These are phyloP conservation scores for Chromoteleia sp. DNA, from an alignment of 2,888 invertebrate species.

Conservation along the genomic window DNA sequence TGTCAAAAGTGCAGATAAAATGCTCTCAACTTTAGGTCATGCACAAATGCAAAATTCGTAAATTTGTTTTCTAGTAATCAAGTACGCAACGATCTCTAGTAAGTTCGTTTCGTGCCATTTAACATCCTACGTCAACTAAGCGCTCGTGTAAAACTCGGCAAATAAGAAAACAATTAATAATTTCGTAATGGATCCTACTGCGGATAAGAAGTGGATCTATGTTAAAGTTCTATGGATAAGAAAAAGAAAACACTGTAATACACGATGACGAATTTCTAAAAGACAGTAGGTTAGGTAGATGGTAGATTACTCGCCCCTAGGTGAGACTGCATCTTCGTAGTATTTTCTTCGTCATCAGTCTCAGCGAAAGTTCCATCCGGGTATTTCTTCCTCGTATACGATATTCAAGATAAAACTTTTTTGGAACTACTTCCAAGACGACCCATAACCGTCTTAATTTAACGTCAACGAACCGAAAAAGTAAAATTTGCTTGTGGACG, in stretches of 20 bases:
- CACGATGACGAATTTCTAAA: conserved; percentile 82
- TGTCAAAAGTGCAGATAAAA: conserved; percentile 68
- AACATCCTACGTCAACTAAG: conserved; percentile 64
- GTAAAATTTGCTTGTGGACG: neutral
- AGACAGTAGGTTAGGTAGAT: conserved; percentile 84
- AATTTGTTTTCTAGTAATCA: conserved; percentile 36
- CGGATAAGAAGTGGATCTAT: conserved; percentile 73
- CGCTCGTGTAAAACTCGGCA: conserved; percentile 56
- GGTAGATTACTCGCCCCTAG: conserved; percentile 85
- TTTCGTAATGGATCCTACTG: conserved; percentile 72
- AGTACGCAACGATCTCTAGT: conserved; percentile 38
- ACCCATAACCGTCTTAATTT: conserved; percentile 62
- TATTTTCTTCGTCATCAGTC: conserved; percentile 81
- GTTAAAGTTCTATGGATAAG: conserved; percentile 74
- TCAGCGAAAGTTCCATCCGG: conserved; percentile 80
- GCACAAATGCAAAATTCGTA: conserved; percentile 63
- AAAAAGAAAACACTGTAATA: conserved; percentile 79
- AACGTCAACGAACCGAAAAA: conserved; percentile 3
- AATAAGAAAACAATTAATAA: conserved; percentile 60
- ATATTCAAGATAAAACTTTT: conserved; percentile 75
- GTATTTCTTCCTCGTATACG: conserved; percentile 78
- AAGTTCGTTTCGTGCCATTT: conserved; percentile 55
- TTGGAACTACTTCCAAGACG: conserved; percentile 45
- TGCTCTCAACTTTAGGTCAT: conserved; percentile 65
- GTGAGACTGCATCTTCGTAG: conserved; percentile 82